Evolutionary conservation across 2,113 vertebrate species (phyloP), one percentile per base, ranked within the genome.

Genomic region (Lucifuga dentata): DNA sequence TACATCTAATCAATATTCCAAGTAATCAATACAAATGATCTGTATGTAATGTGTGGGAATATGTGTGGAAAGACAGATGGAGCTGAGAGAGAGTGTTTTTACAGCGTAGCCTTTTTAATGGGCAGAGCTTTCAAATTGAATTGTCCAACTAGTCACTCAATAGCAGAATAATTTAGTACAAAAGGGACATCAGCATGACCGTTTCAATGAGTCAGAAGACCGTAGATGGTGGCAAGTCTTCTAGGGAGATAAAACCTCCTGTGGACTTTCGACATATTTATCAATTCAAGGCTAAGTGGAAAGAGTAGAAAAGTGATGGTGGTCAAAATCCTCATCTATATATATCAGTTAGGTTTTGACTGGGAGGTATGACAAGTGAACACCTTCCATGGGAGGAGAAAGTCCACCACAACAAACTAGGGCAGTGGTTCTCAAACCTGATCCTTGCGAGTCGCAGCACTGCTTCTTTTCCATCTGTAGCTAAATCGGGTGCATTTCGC

Each of bases 251-350:
- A 17, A 76, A 68, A 59, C 63, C 62, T 74, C 57, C 8, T 0
- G 67, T 24, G 66, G 68, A 60, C 67, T 50, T 63, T 26, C 46
- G 58, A 65, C 50, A 12, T 46, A 80, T 87, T 66, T 48, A 76
- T 81, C 74, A 69, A 80, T 67, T 61, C 53, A 73, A 62, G 68
- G 76, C 57, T 57, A 67, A 83, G 75, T 60, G 68, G 64, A 73
- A 64, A 61, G 68, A 68, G 78, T 21, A 58, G 51, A 70, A 73
- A 83, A 85, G 73, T 40, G 68, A 78, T 68, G 68, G 75, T 62
- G 75, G 76, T 43, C 60, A 68, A 78, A 84, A 65, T 55, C 11
- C 72, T 72, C 48, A 48, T 69, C 61, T 40, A 74, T 65, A 66
- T 68, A 77, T 77, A 81, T 58, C 59, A 68, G 60, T 51, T 49